A percentile compares a stretch with the other conserved stretches of the same genome.
Conservation (phyloP, 2,888 invertebrate species). For the Drosophila sordidula region DNA sequence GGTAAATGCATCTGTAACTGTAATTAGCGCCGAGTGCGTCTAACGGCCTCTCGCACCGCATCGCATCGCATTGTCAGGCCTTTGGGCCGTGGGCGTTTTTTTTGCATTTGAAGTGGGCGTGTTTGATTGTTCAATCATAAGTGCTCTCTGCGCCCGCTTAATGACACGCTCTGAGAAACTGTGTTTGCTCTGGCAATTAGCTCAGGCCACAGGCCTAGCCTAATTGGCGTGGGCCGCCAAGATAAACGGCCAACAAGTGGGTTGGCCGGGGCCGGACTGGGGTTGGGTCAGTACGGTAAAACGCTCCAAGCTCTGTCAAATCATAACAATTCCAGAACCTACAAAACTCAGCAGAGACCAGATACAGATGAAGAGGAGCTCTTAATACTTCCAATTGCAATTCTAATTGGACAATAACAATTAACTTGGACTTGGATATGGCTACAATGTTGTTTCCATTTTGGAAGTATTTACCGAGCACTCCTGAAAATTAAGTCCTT, state of each 20-base stretch:
- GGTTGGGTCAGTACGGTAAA: conserved; percentile 19
- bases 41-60: conserved; percentile 51
- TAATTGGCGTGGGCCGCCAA: conserved; percentile 35
- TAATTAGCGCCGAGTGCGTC: conserved; percentile 72
- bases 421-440: no score
- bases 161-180: conserved; percentile 64
- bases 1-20: conserved; percentile 34
- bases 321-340: neutral
- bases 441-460: no score
- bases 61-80: conserved; percentile 31
- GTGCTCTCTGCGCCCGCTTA: conserved; percentile 48
- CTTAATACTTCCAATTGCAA: no score
- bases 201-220: neutral
- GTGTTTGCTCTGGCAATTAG: conserved; percentile 68
- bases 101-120: conserved; percentile 49
- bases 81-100: conserved; percentile 68
- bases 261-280: conserved; percentile 13
- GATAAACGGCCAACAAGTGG: conserved; percentile 38
- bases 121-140: conserved; percentile 79
- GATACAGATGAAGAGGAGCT: neutral
- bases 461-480: no score
- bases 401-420: no score
- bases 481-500: no score
- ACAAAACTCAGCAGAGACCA: neutral
- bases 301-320: neutral